Conservation (phyloP, 2,113 vertebrate genomes). For the Aix galericulata region DNA sequence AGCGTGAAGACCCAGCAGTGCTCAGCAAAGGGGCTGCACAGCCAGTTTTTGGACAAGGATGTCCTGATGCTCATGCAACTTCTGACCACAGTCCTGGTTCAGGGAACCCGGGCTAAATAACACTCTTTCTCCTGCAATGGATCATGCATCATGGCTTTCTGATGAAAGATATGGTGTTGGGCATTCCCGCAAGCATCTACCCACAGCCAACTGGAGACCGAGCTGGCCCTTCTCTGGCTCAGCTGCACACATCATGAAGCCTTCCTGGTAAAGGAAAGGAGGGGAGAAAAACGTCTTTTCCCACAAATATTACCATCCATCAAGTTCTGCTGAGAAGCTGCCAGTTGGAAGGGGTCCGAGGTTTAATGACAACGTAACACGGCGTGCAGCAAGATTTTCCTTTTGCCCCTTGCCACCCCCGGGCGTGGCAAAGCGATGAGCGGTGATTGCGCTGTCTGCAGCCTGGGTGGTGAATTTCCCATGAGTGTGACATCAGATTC, state of each 20-base stretch:
- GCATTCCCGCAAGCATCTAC: background rate
- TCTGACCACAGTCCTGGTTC: background rate
- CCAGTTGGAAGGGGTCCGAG: background rate
- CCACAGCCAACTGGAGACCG: fast-evolving
- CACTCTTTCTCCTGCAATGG: too few relatives aligned
- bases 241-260: fast-evolving
- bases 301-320: background rate
- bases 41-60: background rate
- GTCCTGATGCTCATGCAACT: background rate
- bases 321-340: background rate
- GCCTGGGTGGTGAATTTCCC: slow-evolving; percentile 48
- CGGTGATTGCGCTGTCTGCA: background rate
- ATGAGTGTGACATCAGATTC: background rate
- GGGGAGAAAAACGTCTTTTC: background rate
- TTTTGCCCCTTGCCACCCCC: background rate
- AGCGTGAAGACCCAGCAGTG: background rate
- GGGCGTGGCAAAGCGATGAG: background rate
- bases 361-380: background rate
- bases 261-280: background rate
- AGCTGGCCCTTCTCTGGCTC: background rate
- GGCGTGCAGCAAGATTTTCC: background rate
- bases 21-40: background rate
- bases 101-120: background rate
- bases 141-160: fast-evolving
- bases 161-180: fast-evolving